These are phyloP conservation scores for Halesus radiatus DNA, from an alignment of 1,140 invertebrate species.

Conservation along the genomic window DNA sequence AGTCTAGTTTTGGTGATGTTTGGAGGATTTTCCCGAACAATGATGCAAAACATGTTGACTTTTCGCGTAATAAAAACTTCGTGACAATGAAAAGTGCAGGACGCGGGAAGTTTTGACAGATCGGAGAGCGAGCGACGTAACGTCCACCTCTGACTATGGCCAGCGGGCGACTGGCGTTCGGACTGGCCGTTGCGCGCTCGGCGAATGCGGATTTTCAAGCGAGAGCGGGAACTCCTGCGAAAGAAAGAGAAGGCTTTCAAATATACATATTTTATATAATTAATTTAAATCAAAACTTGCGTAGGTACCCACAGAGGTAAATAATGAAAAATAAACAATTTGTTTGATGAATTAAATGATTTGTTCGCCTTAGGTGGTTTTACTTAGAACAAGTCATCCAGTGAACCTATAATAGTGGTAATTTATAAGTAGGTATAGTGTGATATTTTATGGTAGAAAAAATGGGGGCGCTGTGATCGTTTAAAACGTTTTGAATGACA, in stretches of 20 bases:
- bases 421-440: too few species aligned
- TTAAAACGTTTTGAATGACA: too few species aligned
- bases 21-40: neutral
- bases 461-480: too few species aligned
- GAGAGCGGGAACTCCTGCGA: slow-evolving; percentile 40
- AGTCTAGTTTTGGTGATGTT: neutral
- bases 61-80: neutral
- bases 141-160: slow-evolving; percentile 39
- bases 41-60: slow-evolving; percentile 14
- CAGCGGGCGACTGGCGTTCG: slow-evolving; percentile 44
- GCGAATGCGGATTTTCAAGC: slow-evolving; percentile 42
- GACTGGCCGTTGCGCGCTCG: neutral
- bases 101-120: slow-evolving; percentile 21
- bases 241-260: slow-evolving; percentile 39
- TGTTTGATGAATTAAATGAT: too few species aligned
- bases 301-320: too few species aligned
- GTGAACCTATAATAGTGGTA: too few species aligned
- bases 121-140: neutral
- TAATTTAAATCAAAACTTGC: too few species aligned
- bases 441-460: too few species aligned
- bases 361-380: too few species aligned
- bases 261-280: neutral
- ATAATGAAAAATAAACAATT: too few species aligned
- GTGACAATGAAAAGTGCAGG: neutral
- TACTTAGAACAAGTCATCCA: too few species aligned